These are phyloP conservation scores for Steromphala cineraria DNA, from an alignment of 2,888 invertebrate species.

Conservation along the genomic window DNA sequence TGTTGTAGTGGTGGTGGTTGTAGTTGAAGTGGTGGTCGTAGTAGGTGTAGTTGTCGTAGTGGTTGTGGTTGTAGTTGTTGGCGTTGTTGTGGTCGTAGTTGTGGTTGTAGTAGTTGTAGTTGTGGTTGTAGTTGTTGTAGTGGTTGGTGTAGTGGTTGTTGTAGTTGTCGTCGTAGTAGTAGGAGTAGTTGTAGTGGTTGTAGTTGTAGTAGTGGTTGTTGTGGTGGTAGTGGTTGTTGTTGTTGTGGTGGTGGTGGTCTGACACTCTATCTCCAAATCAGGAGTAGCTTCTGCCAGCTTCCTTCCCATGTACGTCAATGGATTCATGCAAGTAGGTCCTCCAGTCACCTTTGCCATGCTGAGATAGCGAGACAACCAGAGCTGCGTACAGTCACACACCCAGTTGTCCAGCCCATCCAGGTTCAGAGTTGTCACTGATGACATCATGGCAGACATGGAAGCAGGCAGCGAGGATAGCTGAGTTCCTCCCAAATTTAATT, in stretches of 20 bases:
- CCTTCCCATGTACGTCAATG: slow-evolving; percentile 34
- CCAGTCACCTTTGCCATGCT: neutral
- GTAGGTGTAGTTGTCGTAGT: neutral
- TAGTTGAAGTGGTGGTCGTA: slow-evolving; percentile 19
- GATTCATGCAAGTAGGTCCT: slow-evolving; percentile 13
- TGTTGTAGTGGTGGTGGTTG: slow-evolving; percentile 25
- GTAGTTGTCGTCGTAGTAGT: neutral
- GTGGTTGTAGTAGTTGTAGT: slow-evolving; percentile 19
- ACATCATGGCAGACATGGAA: slow-evolving; percentile 36
- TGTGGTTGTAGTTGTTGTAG: slow-evolving; percentile 31
- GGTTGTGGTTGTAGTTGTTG: slow-evolving; percentile 4
- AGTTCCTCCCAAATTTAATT: slow-evolving; percentile 44
- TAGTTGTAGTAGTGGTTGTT: neutral
- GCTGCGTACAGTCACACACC: slow-evolving; percentile 54
- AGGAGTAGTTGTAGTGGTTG: neutral
- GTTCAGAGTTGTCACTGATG: neutral
- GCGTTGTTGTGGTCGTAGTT: slow-evolving; percentile 20
- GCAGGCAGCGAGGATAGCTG: slow-evolving; percentile 43
- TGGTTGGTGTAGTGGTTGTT: slow-evolving; percentile 22
- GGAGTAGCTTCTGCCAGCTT: slow-evolving; percentile 33
- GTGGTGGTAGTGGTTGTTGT: slow-evolving; percentile 30
- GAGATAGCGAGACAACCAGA: slow-evolving; percentile 52
- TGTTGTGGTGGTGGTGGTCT: slow-evolving; percentile 38
- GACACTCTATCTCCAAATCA: slow-evolving; percentile 37
- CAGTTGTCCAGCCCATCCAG: slow-evolving; percentile 35